Percentiles rank a stretch among this genome's conserved stretches.
Conservation (phyloP, 2,797 vertebrate genomes). For the Heliangelus exortis region DNA sequence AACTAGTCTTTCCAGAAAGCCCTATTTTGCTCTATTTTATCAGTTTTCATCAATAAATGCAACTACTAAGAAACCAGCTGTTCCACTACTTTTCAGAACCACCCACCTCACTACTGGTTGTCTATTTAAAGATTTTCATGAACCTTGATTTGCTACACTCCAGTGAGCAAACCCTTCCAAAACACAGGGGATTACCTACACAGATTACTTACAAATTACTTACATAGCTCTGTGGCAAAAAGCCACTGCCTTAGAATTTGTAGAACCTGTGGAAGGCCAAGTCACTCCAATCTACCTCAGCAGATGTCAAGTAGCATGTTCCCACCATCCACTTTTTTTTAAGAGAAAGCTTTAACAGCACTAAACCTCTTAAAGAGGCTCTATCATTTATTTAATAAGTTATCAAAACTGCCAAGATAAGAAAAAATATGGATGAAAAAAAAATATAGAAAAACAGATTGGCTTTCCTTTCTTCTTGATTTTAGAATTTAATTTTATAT, state of each 20-base stretch:
- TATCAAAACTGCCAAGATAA: neutral
- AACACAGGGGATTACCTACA: neutral
- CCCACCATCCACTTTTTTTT: neutral
- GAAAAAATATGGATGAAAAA: neutral
- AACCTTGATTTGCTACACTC: neutral
- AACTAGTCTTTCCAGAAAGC: neutral
- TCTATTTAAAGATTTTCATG: conserved; percentile 28
- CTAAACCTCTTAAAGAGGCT: neutral
- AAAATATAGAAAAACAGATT: neutral
- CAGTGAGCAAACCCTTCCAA: neutral
- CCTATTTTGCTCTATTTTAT: neutral
- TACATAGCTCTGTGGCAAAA: neutral
- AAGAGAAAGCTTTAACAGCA: neutral
- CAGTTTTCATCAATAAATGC: neutral
- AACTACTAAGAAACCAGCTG: neutral
- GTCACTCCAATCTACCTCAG: neutral
- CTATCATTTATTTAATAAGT: neutral
- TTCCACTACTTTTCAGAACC: neutral
- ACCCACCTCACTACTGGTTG: neutral
- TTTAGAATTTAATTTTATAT: neutral
- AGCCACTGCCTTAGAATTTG: neutral
- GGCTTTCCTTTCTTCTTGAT: neutral
- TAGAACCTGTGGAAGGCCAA: neutral
- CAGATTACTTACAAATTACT: neutral
- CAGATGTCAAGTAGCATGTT: neutral